phyloP scores from a whole-genome alignment of 2,797 vertebrate species.

The Paedocypris micromegethes region DNA sequence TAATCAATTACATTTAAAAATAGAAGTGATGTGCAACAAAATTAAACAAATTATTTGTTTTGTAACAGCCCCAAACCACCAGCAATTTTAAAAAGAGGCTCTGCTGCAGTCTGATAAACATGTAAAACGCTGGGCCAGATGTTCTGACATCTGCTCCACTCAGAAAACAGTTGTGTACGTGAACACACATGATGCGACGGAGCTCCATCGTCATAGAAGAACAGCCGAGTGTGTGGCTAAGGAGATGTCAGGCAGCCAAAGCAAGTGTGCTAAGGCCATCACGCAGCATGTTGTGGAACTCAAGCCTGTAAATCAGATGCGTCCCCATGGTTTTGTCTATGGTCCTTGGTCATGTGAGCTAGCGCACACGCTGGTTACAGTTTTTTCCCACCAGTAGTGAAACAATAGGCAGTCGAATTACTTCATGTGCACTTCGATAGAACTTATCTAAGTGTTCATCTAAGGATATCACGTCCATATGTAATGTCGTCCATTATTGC shows the following conservation, averaged over 20 bases:
- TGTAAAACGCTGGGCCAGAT: too few relatives aligned
- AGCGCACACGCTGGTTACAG: conserved; percentile 25
- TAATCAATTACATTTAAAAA: too few relatives aligned
- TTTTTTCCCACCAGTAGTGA: conserved; percentile 7
- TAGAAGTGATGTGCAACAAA: too few relatives aligned
- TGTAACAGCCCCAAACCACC: too few relatives aligned
- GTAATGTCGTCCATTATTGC: too few relatives aligned
- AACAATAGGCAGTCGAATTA: neutral
- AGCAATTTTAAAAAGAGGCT: too few relatives aligned
- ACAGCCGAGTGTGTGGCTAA: conserved; percentile 28
- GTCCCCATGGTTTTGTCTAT: conserved; percentile 19
- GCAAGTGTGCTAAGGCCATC: conserved; percentile 22
- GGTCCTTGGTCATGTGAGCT: conserved; percentile 15
- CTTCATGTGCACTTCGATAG: too few relatives aligned
- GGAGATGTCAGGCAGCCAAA: conserved; percentile 23
- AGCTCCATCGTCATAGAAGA: conserved; percentile 31
- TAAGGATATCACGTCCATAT: too few relatives aligned
- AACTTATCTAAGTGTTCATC: too few relatives aligned
- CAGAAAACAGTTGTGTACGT: conserved; percentile 37
- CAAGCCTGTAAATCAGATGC: conserved; percentile 31
- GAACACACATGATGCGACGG: conserved; percentile 28
- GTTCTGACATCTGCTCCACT: too few relatives aligned
- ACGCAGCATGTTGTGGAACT: conserved; percentile 7
- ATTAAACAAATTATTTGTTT: too few relatives aligned
- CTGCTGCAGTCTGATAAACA: too few relatives aligned